phyloP scores from a whole-genome alignment of 2,113 vertebrate genomes.

The Tenrec ecaudatus region DNA sequence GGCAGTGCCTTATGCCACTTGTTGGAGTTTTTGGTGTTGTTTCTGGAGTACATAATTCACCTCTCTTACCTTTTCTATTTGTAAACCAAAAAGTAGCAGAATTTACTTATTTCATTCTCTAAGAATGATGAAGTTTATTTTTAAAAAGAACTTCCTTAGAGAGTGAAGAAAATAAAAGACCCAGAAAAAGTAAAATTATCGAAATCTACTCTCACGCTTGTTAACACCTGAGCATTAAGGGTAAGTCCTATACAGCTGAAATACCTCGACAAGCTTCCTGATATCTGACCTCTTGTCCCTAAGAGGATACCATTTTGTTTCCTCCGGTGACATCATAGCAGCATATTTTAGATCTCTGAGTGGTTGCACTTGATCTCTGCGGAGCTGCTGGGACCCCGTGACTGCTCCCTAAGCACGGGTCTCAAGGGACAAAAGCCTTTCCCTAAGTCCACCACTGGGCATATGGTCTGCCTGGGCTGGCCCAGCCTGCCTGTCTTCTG shows the following conservation, averaged over 20 bases:
- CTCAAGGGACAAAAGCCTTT: neutral
- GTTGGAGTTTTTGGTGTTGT: no score
- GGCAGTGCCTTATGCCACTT: fast-evolving
- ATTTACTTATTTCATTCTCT: neutral
- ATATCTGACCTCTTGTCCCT: neutral
- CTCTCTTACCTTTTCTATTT: neutral
- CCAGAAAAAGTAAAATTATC: neutral
- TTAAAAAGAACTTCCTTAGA: neutral
- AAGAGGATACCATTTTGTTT: neutral
- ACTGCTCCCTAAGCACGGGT: neutral
- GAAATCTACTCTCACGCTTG: fast-evolving
- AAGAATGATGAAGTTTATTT: neutral
- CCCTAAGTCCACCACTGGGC: neutral
- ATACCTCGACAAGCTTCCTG: fast-evolving
- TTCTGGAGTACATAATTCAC: neutral
- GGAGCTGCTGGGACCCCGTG: neutral
- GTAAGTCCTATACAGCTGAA: fast-evolving
- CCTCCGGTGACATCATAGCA: neutral
- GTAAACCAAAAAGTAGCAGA: neutral
- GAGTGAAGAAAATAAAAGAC: neutral
- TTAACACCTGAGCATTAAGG: neutral
- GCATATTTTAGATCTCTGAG: neutral
- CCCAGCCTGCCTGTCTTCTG: neutral
- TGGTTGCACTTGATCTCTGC: constrained; percentile 15
- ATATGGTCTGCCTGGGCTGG: neutral